Evolutionary conservation across 1,140 invertebrate species (phyloP), one percentile per base, ranked within the genome.

Genomic region (Bombus superbus): DNA sequence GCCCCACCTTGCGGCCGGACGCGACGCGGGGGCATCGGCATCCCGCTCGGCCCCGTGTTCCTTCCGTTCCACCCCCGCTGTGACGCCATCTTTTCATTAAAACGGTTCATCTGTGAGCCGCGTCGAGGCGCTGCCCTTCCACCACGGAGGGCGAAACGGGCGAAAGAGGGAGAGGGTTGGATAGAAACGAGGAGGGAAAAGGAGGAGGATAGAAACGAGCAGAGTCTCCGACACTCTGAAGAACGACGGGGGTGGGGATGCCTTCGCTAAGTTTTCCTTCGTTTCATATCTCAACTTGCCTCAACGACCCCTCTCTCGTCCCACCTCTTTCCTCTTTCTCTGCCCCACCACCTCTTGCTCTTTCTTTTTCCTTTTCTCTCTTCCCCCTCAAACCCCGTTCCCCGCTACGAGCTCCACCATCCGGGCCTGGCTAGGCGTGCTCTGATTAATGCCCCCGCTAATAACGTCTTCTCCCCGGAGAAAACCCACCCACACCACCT

Each of bases 371-470:
- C 44, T 81, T 85, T 87, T 88, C 79, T 84, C 83, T 85, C 88
- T 35, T 68, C 40, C 53, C 9, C 18, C 73, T 15, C 15, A 18
- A 18, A 57, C 76, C 62, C 44, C 59, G 77, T 76, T 53, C 71
- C 64, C 68, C 18, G 73, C 72, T 68, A 81, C 81, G 57, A 73
- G 59, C n/a, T 75, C 47, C 76, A 18, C 68, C 74, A 38, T 83
- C 69, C 75, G 79, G 74, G 66, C 18, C 85, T 74, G 64, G 79
- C 90, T 83, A 89, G 90, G 79, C 88, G 84, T 85, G 83, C 89
- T 92, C 94, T 95, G 94, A 95, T 95, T 94, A 95, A 95, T 95
- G 94, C 93, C 94, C 92, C 92, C 92, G 93, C 94, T 95, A 95
- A 95, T 95, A 95, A 95, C 94, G 92, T 94, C 93, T 94, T 94